These are phyloP conservation scores for Noctua janthe DNA, from an alignment of 2,888 invertebrate species.

Conservation along the genomic window DNA sequence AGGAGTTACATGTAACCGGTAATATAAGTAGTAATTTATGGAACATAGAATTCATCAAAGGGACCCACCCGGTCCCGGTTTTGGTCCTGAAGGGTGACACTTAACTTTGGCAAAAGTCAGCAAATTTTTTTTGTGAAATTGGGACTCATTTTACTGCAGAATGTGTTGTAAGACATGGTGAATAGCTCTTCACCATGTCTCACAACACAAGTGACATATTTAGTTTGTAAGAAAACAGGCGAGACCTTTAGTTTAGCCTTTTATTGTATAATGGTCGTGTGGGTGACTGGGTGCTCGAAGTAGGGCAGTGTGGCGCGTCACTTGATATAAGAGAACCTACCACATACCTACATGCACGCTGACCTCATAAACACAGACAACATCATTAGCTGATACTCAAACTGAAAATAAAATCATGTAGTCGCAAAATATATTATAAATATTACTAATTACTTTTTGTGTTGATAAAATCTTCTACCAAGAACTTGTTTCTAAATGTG, in stretches of 20 bases:
- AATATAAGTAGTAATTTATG: background rate
- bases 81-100: background rate
- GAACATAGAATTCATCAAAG: background rate
- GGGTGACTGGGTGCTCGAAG: constrained; percentile 28
- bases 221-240: constrained; percentile 6
- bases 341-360: constrained; percentile 3
- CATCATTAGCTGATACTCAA: constrained; percentile 18
- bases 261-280: constrained; percentile 24
- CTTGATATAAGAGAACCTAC: constrained; percentile 20
- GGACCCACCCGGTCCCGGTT: no score
- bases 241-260: constrained; percentile 39
- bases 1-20: background rate
- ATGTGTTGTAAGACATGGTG: background rate
- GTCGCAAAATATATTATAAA: background rate
- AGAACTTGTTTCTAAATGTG: background rate
- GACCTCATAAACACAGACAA: constrained; percentile 34
- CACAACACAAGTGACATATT: constrained; percentile 10
- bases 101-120: constrained; percentile 7
- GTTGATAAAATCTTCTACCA: background rate
- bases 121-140: background rate
- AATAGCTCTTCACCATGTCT: background rate
- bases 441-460: background rate
- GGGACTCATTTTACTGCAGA: constrained; percentile 23
- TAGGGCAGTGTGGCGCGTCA: constrained; percentile 44
- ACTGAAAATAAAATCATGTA: constrained; percentile 5